A percentile compares a stretch with the other conserved stretches of the same genome.
phyloP scores from a whole-genome alignment of 1,140 invertebrate genomes.

The Leptestheria dahalacensis region DNA sequence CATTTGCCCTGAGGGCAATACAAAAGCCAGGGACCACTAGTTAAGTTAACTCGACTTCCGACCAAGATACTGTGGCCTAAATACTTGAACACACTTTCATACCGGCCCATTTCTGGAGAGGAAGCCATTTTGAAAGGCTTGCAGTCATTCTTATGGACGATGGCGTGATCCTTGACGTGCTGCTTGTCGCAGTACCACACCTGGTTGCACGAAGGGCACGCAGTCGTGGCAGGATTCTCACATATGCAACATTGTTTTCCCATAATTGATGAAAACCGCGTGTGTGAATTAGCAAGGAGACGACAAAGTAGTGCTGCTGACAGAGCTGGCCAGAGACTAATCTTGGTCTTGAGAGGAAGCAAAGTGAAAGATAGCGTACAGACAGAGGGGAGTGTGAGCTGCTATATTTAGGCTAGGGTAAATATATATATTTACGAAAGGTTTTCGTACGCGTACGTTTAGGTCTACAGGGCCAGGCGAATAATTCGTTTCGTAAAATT shows the following conservation, averaged over 20 bases:
- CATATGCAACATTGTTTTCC: background rate
- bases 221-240: background rate
- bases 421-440: background rate
- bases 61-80: too few species aligned
- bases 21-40: too few species aligned
- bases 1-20: too few species aligned
- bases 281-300: too few species aligned
- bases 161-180: background rate
- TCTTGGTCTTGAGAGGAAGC: too few species aligned
- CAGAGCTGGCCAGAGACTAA: background rate
- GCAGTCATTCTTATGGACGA: background rate
- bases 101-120: background rate
- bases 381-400: background rate
- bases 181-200: background rate
- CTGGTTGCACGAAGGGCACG: background rate
- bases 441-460: background rate
- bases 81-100: background rate
- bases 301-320: too few species aligned
- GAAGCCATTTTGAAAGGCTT: background rate
- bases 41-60: too few species aligned
- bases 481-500: too few species aligned
- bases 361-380: background rate
- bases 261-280: background rate
- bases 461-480: too few species aligned
- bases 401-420: background rate